Conservation (phyloP, 2,113 vertebrate genomes). For the Larimichthys crocea region DNA sequence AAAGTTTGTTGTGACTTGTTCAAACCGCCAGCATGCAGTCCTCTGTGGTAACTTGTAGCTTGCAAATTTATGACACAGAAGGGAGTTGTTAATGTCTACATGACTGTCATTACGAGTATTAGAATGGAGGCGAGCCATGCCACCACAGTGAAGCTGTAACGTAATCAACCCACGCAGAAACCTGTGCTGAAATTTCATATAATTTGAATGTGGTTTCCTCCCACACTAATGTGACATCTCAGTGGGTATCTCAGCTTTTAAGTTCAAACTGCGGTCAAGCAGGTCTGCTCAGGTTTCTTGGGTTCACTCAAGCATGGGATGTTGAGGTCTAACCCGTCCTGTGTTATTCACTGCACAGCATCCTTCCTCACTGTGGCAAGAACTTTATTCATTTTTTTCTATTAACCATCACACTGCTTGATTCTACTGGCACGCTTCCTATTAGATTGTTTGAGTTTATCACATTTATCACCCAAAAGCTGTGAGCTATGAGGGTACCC, state of each 20-base stretch:
- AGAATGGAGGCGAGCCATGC: conserved; percentile 7
- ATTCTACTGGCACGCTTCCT: background rate
- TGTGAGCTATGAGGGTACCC: conserved; percentile 47
- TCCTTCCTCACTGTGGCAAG: background rate
- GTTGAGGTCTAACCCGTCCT: background rate
- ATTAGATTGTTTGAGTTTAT: conserved; percentile 21
- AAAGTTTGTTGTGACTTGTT: conserved; percentile 48
- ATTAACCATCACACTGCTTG: background rate
- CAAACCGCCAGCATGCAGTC: conserved; percentile 30
- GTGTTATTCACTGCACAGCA: background rate
- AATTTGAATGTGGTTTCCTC: conserved; percentile 38
- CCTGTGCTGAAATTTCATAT: conserved; percentile 14
- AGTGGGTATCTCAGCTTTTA: background rate
- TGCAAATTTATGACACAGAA: conserved; percentile 39
- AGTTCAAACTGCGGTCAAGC: conserved; percentile 58
- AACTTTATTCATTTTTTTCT: background rate
- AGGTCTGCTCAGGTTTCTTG: conserved; percentile 44
- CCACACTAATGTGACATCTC: conserved; percentile 3
- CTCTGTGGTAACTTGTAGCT: conserved; percentile 41
- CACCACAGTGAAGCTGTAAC: conserved; percentile 13
- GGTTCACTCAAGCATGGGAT: conserved; percentile 30
- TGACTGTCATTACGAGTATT: conserved; percentile 36
- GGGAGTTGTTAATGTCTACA: conserved; percentile 32
- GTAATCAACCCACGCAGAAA: conserved; percentile 4
- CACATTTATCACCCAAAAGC: conserved; percentile 10